Evolutionary conservation across 1,140 invertebrate genomes (phyloP), one percentile per base, ranked within the genome.

Genomic region (Drosophila parvula): DNA sequence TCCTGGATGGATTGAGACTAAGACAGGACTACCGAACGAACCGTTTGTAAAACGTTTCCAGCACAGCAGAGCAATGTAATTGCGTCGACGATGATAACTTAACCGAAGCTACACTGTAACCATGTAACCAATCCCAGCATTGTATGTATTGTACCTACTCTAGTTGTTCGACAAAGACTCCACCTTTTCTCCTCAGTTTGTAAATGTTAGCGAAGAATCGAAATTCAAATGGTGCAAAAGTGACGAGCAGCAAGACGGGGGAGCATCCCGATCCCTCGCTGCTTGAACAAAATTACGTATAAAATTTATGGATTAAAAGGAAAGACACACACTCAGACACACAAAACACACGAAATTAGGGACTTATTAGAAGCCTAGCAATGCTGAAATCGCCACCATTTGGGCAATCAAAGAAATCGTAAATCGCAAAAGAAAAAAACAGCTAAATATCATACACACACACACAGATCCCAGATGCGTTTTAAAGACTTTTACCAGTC

Each of bases 211-310:
- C 64, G 53, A 83, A 60, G 34, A 70, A 77, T 78, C 61, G 77
- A 88, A 89, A 88, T 89, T 88, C 84, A 67, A 89, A 88, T 88
- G 84, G 84, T 88, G 84, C 84, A 89, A 89, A 88, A 67, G 60
- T 79, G 75, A 77, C 67, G 79, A 84, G 60, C 61, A 60, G 73
- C 50, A 44, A 34, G 27, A 53, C 14, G 65, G 47, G 60, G 60
- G 36, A 38, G 28, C 9, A 22, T 27, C 58, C 30, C n/a, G 28
- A 56, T 51, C 63, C 56, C 43, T 36, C 38, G 74, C 71, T 63
- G 78, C 78, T 78, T 60, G 36, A 48, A 81, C 55, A 44, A 61
- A 53, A 70, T 63, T 40, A 53, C 16, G 56, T 28, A 73, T 65
- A 74, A 34, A 55, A 55, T 4, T 38, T 55, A 38, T 51, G 16